A percentile compares a stretch with the other conserved stretches of the same genome.
Evolutionary conservation across 2,888 invertebrate genomes (phyloP).

Genomic region (Chirona hameri): DNA sequence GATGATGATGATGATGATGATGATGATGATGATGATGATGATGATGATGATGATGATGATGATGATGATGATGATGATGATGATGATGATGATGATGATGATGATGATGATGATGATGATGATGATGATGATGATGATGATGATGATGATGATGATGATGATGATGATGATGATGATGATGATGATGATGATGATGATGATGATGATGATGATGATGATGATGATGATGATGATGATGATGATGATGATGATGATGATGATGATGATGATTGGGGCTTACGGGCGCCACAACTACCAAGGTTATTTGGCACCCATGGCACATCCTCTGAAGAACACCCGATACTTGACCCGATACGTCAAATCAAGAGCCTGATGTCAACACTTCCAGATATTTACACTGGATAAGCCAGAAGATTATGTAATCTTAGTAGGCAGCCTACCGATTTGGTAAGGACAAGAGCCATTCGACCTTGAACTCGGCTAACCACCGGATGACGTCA

Average conservation of each 20-base stretch:
- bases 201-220: slow-evolving; percentile 22
- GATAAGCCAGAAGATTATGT: slow-evolving; percentile 1
- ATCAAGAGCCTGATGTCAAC: too few relatives aligned
- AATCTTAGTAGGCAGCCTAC: too few relatives aligned
- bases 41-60: slow-evolving; percentile 22
- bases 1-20: slow-evolving; percentile 22
- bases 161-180: slow-evolving; percentile 22
- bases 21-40: too few relatives aligned
- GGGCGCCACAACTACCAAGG: too few relatives aligned
- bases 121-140: slow-evolving; percentile 22
- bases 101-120: slow-evolving; percentile 22
- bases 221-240: slow-evolving; percentile 22
- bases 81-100: slow-evolving; percentile 22
- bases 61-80: slow-evolving; percentile 22
- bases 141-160: slow-evolving; percentile 22
- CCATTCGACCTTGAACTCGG: too few relatives aligned
- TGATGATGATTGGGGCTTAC: too few relatives aligned
- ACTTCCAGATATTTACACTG: too few relatives aligned
- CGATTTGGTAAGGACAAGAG: too few relatives aligned
- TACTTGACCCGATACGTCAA: too few relatives aligned
- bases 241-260: slow-evolving; percentile 22
- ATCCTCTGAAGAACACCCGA: too few relatives aligned
- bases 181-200: slow-evolving; percentile 22
- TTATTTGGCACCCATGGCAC: too few relatives aligned
- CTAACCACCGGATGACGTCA: too few relatives aligned